phyloP scores from a whole-genome alignment of 2,113 vertebrate genomes.

The Gymnobelideus leadbeateri region DNA sequence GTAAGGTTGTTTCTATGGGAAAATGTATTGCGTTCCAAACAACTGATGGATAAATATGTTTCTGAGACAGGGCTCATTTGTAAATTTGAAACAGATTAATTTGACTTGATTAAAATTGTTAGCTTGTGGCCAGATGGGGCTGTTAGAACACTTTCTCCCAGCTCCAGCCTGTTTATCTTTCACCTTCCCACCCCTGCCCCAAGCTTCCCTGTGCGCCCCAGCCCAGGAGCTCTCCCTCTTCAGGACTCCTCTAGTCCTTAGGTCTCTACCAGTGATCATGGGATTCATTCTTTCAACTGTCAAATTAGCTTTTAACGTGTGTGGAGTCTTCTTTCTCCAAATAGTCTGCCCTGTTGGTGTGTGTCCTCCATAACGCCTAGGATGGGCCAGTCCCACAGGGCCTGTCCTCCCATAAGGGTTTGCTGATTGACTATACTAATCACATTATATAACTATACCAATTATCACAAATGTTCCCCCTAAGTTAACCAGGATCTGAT shows the following conservation, averaged over 20 bases:
- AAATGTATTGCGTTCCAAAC: background rate
- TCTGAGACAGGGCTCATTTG: background rate
- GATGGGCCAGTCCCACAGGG: too few relatives aligned
- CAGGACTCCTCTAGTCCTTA: too few relatives aligned
- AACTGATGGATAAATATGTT: too few relatives aligned
- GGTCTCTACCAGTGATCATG: too few relatives aligned
- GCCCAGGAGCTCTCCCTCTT: too few relatives aligned
- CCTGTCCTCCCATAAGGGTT: too few relatives aligned
- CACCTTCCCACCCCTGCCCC: rapidly evolving
- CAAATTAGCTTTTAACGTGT: too few relatives aligned
- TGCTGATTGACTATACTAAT: background rate
- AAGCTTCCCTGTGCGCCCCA: too few relatives aligned
- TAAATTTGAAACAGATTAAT: background rate
- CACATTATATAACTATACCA: background rate
- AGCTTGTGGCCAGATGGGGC: background rate
- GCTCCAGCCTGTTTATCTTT: rapidly evolving
- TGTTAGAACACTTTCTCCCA: background rate
- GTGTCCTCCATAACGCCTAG: too few relatives aligned
- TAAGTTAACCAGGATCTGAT: background rate
- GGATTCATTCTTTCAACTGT: too few relatives aligned
- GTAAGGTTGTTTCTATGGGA: background rate
- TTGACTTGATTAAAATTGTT: background rate
- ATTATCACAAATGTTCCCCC: background rate
- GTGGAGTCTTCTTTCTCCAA: too few relatives aligned
- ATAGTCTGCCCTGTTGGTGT: too few relatives aligned